Evolutionary conservation across 2,113 vertebrate genomes (phyloP), one percentile per base, ranked within the genome.

Genomic region (Odontesthes bonariensis): DNA sequence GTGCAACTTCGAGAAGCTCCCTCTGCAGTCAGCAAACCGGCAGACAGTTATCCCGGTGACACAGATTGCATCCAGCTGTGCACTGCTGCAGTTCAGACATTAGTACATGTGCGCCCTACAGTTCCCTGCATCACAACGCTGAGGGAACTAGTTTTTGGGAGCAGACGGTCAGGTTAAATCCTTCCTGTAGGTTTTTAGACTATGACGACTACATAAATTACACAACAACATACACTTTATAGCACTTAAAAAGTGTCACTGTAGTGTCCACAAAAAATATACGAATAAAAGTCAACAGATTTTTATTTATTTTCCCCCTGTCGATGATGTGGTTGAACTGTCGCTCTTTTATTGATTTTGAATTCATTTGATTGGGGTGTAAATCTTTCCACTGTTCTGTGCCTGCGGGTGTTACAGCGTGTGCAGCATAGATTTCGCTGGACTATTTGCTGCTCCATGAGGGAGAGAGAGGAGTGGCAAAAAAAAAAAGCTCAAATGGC

Each of bases 371-470:
- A 27, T 27, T 27, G 27, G 27, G 27, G 27, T 63, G n/a, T 69
- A 66, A 76, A 80, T 80, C 31, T 70, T 70, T 54, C n/a, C 79
- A 79, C n/a, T 72, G 54, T 65, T 73, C 27, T 23, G 17, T 33
- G 42, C 23, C 27, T 13, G 8, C 38, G 31, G 38, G 54, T 1
- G 13, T 55, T 19, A 27, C 27, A 27, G 27, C 27, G 3, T 27
- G n/a, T n/a, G n/a, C n/a, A n/a, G n/a, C n/a, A n/a, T n/a, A n/a
- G n/a, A n/a, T n/a, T n/a, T 3, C 27, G 27, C 27, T 2, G 27
- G 27, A 27, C 27, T 27, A 27, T 27, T 27, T 27, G 1, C 27
- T 27, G 27, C 27, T 27, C 27, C 27, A 27, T 27, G 27, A 27
- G 10, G 22, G 42, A 71, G 52, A 68, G 76, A 70, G 14, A 19